Conservation (phyloP, 2,888 invertebrate species). For the Pelosia muscerda region DNA sequence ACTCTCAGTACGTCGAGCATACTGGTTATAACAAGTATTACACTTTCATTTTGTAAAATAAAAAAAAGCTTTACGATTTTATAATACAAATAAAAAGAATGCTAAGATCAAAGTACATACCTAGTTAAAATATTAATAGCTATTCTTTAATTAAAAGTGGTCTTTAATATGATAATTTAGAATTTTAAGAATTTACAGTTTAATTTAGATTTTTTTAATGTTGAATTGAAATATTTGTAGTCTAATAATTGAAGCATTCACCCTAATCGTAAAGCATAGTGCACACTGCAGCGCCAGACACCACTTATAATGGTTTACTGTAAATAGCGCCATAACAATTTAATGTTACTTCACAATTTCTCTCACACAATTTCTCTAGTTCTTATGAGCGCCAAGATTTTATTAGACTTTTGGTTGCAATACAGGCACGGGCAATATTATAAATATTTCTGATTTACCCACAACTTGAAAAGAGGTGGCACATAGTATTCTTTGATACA, state of each 20-base stretch:
- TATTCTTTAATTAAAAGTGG: conserved; percentile 6
- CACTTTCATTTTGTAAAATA: not conserved
- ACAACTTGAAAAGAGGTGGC: not conserved
- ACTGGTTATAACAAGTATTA: not conserved
- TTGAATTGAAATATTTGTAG: conserved; percentile 14
- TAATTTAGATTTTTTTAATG: conserved; percentile 19
- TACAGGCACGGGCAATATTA: not conserved
- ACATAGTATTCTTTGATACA: too few relatives aligned
- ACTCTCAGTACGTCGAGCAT: not conserved
- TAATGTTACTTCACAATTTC: conserved; percentile 57
- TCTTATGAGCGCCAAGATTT: conserved; percentile 24
- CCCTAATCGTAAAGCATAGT: conserved; percentile 56
- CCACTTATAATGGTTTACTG: conserved; percentile 65
- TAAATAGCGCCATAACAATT: conserved; percentile 67
- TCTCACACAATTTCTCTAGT: conserved; percentile 49
- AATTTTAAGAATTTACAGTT: not conserved
- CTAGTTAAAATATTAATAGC: not conserved
- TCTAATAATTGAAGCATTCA: conserved; percentile 32
- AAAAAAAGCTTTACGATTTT: not conserved
- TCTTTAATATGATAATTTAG: not conserved
- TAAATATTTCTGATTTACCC: not conserved
- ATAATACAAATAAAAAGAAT: not conserved
- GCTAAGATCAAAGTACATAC: not conserved
- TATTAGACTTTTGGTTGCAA: conserved; percentile 24
- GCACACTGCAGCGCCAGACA: conserved; percentile 64